Percentiles rank a stretch among this genome's conserved stretches.
Conservation (phyloP, 2,113 vertebrate genomes). For the Cacatua alba region DNA sequence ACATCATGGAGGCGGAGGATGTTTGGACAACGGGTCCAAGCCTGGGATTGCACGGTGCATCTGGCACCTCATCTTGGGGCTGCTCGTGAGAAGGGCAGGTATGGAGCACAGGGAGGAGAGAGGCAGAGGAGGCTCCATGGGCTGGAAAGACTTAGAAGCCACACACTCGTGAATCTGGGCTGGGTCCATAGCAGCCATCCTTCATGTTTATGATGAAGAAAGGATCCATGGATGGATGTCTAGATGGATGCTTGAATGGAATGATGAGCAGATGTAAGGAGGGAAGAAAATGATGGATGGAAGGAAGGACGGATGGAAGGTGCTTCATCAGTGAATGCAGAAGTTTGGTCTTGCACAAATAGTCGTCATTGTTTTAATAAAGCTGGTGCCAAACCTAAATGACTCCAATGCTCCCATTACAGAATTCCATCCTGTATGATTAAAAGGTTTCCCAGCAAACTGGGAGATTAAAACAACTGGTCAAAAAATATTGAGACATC, state of each 20-base stretch:
- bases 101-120: not conserved
- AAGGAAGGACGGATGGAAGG: not conserved
- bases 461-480: constrained; percentile 25
- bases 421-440: constrained; percentile 33
- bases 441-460: constrained; percentile 47
- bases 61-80: not conserved
- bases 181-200: not conserved
- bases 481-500: constrained; percentile 15
- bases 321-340: not conserved
- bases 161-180: not conserved
- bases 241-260: not conserved
- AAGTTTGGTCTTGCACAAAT: constrained; percentile 30
- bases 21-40: not conserved
- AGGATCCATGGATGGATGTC: not conserved
- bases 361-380: constrained; percentile 38
- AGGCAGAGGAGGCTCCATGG: not conserved
- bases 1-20: not conserved
- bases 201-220: not conserved
- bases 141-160: not conserved
- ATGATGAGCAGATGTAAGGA: not conserved
- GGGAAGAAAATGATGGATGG: not conserved
- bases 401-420: not conserved
- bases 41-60: not conserved
- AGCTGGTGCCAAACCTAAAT: not conserved
- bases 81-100: not conserved